Evolutionary conservation across 2,888 invertebrate genomes (phyloP).

Genomic region (Caenorhabditis japonica): DNA sequence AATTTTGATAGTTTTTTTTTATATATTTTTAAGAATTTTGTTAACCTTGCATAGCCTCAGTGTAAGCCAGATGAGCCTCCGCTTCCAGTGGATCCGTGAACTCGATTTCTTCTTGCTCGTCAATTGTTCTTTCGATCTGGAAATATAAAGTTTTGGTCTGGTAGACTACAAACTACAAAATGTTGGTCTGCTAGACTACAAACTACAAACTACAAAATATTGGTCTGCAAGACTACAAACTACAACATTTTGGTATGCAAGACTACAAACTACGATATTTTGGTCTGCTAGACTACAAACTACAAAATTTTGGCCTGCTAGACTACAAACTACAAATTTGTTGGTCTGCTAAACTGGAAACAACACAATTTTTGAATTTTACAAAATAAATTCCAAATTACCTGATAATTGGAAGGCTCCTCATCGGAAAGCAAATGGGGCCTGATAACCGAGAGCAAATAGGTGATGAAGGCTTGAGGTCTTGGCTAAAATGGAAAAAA

Average conservation of each 20-base stretch:
- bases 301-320: too few relatives aligned
- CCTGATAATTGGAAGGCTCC: background rate
- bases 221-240: too few relatives aligned
- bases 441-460: conserved; percentile 2
- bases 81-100: conserved; percentile 32
- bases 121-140: conserved; percentile 5
- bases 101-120: conserved; percentile 9
- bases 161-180: too few relatives aligned
- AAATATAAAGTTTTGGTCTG: too few relatives aligned
- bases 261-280: too few relatives aligned
- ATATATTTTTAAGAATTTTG: background rate
- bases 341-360: background rate
- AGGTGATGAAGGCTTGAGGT: conserved; percentile 10
- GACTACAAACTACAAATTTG: too few relatives aligned
- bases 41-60: conserved; percentile 9
- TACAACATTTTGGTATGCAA: too few relatives aligned
- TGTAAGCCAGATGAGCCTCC: conserved; percentile 33
- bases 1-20: conserved; percentile 5
- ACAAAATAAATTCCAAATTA: background rate
- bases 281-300: too few relatives aligned
- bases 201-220: too few relatives aligned
- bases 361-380: too few relatives aligned
- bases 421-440: conserved; percentile 12
- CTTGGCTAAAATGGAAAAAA: background rate
- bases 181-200: too few relatives aligned